A percentile compares a stretch with the other conserved stretches of the same genome.
These are phyloP conservation scores for Ceratosolen fusciceps DNA, from an alignment of 1,140 invertebrate genomes.

Conservation along the genomic window DNA sequence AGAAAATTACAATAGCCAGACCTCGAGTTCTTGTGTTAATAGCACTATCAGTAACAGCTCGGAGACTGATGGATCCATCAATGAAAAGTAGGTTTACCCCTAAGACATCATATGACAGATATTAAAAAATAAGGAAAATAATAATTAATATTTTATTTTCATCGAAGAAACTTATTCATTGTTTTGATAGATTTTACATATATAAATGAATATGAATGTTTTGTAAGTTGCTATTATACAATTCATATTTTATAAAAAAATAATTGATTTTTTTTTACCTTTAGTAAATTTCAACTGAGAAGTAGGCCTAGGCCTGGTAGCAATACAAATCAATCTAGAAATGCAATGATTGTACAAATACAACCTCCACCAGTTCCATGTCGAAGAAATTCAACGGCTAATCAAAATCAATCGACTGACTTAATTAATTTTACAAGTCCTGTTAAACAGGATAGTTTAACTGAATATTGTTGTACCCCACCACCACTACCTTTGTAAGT, in stretches of 20 bases:
- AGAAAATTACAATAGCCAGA: conserved; percentile 52
- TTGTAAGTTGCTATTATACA: too few species aligned
- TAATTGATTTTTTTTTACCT: conserved; percentile 17
- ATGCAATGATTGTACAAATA: conserved; percentile 68
- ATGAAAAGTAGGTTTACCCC: conserved; percentile 58
- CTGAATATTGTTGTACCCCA: conserved; percentile 63
- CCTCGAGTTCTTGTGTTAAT: conserved; percentile 45
- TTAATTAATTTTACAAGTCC: conserved; percentile 82
- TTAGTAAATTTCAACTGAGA: conserved; percentile 64
- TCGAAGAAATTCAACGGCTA: conserved; percentile 71
- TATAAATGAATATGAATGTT: too few species aligned
- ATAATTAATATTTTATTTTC: too few species aligned
- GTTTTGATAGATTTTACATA: too few species aligned
- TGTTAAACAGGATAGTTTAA: conserved; percentile 65
- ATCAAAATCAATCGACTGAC: conserved; percentile 74
- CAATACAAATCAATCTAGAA: conserved; percentile 67
- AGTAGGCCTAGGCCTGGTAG: conserved; percentile 73
- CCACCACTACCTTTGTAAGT: conserved; percentile 64
- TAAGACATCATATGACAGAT: too few species aligned
- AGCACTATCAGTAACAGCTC: conserved; percentile 53
- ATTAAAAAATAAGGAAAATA: too few species aligned
- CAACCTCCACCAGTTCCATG: conserved; percentile 71
- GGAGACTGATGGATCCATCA: conserved; percentile 55
- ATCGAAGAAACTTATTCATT: too few species aligned
- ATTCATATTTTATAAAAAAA: too few species aligned